Evolutionary conservation across 2,797 vertebrate species (phyloP).

Genomic region (Eleutherodactylus coqui): DNA sequence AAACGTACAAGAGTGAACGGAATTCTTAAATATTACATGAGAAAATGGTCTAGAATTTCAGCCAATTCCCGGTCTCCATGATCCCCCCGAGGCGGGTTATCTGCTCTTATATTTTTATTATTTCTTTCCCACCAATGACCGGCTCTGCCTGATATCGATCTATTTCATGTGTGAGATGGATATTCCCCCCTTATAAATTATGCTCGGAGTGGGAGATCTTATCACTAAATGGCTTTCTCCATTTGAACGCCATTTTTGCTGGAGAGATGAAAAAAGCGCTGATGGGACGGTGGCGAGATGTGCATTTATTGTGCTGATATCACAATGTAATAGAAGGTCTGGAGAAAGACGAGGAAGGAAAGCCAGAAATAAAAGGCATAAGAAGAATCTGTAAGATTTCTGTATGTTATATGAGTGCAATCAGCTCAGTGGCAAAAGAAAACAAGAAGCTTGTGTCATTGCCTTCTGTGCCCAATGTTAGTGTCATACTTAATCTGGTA

Average conservation of each 20-base stretch:
- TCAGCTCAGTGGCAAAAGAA: not conserved
- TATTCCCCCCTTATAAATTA: constrained; percentile 54
- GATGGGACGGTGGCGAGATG: not conserved
- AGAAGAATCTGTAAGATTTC: too few species aligned
- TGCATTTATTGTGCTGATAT: not conserved
- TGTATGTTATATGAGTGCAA: not conserved
- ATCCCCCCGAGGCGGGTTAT: constrained; percentile 48
- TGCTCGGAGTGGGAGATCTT: constrained; percentile 34
- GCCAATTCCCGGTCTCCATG: constrained; percentile 17
- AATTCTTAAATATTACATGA: constrained; percentile 60
- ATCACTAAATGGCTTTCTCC: constrained; percentile 54
- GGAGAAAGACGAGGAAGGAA: not conserved
- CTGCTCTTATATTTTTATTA: constrained; percentile 29
- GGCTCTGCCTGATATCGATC: constrained; percentile 41
- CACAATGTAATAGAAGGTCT: not conserved
- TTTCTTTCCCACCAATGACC: constrained; percentile 41
- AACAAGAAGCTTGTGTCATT: not conserved
- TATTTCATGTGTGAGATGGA: constrained; percentile 51
- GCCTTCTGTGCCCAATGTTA: not conserved
- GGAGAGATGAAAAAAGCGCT: constrained; percentile 2
- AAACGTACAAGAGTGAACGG: constrained; percentile 57
- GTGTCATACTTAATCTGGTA: not conserved
- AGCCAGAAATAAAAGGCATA: too few species aligned
- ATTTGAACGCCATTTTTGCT: constrained; percentile 4
- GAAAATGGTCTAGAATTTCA: constrained; percentile 46